Evolutionary conservation across 2,797 vertebrate species (phyloP).

Genomic region (Gadopsis bispinosus): DNA sequence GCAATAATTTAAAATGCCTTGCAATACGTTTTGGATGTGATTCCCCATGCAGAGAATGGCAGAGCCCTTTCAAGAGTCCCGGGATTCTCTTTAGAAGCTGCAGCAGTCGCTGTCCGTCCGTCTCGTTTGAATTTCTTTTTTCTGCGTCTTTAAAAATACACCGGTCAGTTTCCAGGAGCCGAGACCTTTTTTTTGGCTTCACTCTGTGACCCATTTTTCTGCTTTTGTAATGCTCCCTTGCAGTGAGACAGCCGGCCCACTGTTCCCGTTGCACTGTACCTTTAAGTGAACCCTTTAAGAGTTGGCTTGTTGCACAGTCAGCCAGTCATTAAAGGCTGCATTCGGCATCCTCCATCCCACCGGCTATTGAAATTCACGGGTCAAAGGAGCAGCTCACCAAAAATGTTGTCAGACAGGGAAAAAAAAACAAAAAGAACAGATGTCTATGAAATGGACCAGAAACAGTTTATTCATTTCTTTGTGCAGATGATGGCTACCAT

Average conservation of each 20-base stretch:
- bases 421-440: slow-evolving; percentile 17
- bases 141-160: background rate
- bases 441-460: slow-evolving; percentile 37
- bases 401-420: slow-evolving; percentile 50
- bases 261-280: slow-evolving; percentile 19
- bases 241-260: background rate
- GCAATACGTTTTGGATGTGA: background rate
- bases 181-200: background rate
- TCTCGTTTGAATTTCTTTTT: background rate
- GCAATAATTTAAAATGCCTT: slow-evolving; percentile 17
- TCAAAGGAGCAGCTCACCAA: slow-evolving; percentile 61
- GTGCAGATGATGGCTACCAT: background rate
- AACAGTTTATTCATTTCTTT: slow-evolving; percentile 9
- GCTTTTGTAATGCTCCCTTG: background rate
- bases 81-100: slow-evolving; percentile 16
- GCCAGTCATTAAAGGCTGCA: slow-evolving; percentile 41
- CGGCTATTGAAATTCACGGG: slow-evolving; percentile 65
- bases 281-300: slow-evolving; percentile 38
- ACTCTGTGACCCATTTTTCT: background rate
- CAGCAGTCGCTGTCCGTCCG: background rate
- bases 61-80: slow-evolving; percentile 23
- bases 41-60: slow-evolving; percentile 4
- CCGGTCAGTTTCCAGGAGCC: background rate
- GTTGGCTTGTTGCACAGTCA: slow-evolving; percentile 41
- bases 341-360: slow-evolving; percentile 41